Conservation (phyloP, 2,888 invertebrate species). For the Eremobia ochroleuca region DNA sequence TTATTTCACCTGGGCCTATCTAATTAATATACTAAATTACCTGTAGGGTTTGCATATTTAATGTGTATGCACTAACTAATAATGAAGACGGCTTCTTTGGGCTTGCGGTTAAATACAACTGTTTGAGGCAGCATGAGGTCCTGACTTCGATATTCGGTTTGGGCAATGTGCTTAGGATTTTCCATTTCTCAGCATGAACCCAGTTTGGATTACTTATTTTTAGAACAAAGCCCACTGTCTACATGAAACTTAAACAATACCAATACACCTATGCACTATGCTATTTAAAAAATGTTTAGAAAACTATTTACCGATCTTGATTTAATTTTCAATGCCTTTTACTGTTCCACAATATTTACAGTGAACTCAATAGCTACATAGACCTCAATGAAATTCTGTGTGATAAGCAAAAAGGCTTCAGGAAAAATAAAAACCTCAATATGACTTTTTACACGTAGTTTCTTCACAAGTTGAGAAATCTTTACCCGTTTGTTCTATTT, state of each 20-base stretch:
- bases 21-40: too few relatives aligned
- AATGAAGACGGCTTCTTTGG: neutral
- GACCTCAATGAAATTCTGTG: too few relatives aligned
- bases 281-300: neutral
- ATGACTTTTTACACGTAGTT: too few relatives aligned
- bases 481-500: too few relatives aligned
- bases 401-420: too few relatives aligned
- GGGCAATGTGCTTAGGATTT: neutral
- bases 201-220: neutral
- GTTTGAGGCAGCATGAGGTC: too few relatives aligned
- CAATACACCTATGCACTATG: neutral
- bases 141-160: neutral
- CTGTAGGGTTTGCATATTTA: neutral
- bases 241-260: neutral
- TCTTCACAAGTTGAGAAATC: too few relatives aligned
- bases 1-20: too few relatives aligned
- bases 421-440: too few relatives aligned
- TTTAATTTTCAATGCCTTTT: neutral
- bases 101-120: neutral
- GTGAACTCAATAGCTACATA: too few relatives aligned
- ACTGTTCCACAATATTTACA: too few relatives aligned
- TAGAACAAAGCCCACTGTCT: neutral
- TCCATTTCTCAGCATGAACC: neutral
- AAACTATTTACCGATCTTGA: neutral
- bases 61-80: neutral